A percentile compares a stretch with the other conserved stretches of the same genome.
phyloP scores from a whole-genome alignment of 2,113 vertebrate species.

The Astatoreochromis straeleni region DNA sequence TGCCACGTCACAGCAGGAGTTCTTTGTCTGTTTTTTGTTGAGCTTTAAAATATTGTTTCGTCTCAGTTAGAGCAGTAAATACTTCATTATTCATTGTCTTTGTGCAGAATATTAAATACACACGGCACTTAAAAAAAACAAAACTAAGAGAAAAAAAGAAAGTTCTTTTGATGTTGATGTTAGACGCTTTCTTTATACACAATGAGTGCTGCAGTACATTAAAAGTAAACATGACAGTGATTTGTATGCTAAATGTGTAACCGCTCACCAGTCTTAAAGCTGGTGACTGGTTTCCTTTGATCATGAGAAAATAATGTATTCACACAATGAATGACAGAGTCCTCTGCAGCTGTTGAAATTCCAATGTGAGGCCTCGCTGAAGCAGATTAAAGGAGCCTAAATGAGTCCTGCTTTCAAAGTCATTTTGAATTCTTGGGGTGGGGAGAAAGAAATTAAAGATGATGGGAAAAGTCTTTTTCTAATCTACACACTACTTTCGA shows the following conservation, averaged over 20 bases:
- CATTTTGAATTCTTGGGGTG: neutral
- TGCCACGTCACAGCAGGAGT: neutral
- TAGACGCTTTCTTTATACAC: slow-evolving; percentile 3
- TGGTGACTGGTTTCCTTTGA: slow-evolving; percentile 3
- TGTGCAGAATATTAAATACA: slow-evolving; percentile 41
- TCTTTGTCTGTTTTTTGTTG: slow-evolving; percentile 22
- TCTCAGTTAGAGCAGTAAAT: slow-evolving; percentile 21
- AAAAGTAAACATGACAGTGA: neutral
- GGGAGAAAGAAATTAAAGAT: neutral
- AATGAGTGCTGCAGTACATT: neutral
- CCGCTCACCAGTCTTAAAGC: neutral
- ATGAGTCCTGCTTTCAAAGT: neutral
- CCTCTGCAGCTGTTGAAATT: slow-evolving; percentile 16
- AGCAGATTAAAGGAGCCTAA: neutral
- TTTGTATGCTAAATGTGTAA: neutral
- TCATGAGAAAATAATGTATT: slow-evolving; percentile 25
- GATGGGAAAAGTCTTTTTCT: neutral
- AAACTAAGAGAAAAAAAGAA: neutral
- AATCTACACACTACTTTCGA: fast-evolving
- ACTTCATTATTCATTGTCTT: slow-evolving; percentile 15
- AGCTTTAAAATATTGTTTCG: slow-evolving; percentile 56
- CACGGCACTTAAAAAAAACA: slow-evolving; percentile 4
- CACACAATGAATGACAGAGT: slow-evolving; percentile 28
- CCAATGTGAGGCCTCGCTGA: neutral
- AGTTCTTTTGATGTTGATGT: slow-evolving; percentile 2